phyloP scores from a whole-genome alignment of 2,113 vertebrate genomes.

The Macrotis lagotis region DNA sequence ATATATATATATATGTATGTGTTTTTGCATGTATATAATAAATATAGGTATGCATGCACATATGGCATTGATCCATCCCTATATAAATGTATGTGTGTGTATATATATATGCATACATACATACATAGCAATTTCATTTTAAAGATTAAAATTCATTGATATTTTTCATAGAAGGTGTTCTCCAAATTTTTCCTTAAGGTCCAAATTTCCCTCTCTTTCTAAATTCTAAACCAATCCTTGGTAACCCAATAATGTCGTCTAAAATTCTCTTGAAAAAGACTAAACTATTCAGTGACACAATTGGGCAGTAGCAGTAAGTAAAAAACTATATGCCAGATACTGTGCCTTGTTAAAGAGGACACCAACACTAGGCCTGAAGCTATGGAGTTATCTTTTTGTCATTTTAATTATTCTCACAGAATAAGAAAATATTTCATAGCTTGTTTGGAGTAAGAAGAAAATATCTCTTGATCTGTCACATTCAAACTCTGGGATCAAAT shows the following conservation, averaged over 20 bases:
- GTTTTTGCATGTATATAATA: neutral
- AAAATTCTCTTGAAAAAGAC: neutral
- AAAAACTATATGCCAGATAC: neutral
- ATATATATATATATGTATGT: too few relatives aligned
- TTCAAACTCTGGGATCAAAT: neutral
- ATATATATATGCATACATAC: neutral
- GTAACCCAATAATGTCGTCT: neutral
- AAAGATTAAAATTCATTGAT: neutral
- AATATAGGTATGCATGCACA: too few relatives aligned
- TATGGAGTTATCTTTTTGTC: neutral
- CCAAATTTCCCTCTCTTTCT: neutral
- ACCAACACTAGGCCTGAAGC: neutral
- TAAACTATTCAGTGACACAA: neutral
- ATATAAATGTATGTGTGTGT: too few relatives aligned
- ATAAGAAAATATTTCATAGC: neutral
- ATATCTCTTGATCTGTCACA: neutral
- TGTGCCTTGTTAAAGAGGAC: neutral
- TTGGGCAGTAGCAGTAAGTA: neutral
- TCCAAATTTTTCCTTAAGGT: neutral
- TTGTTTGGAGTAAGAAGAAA: neutral
- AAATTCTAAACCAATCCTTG: neutral
- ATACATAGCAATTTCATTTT: neutral
- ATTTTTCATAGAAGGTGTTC: neutral
- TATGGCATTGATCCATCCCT: too few relatives aligned
- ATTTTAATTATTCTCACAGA: neutral